Evolutionary conservation across 2,888 invertebrate genomes (phyloP), one percentile per base, ranked within the genome.

Genomic region (Hylaea fasciaria): DNA sequence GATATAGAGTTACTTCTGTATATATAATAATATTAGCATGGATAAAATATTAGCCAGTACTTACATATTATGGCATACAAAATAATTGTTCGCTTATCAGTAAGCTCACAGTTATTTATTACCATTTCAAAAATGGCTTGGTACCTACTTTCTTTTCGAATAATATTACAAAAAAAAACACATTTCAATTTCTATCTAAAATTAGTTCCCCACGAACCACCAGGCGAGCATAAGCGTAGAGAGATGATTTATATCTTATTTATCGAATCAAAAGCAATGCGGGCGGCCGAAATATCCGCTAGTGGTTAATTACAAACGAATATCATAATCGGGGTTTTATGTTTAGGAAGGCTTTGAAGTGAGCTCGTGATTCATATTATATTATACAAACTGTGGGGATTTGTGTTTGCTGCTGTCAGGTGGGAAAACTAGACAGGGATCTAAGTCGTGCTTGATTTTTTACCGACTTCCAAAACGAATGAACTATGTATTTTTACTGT

Each of bases 241-340:
- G 62, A 63, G 57, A 64, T 78, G 77, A 77, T 80, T 80, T 78
- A 76, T 69, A 64, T 69, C 73, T 72, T 73, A 71, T 71, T 71
- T 70, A 68, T 64, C 65, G 64, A 60, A 69, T 71, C 69, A 69
- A 71, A 71, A 61, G 66, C 69, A 67, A 74, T 68, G 71, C 69
- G 68, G 63, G 62, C 69, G 71, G 67, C 63, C 62, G 58, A 49
- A 58, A 68, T 68, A 68, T 70, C 66, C 56, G 58, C 63, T 62
- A 68, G 64, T 69, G 70, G 74, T 73, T 74, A 74, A 76, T 79
- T 76, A 70, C 72, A 65, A 69, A 71, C 65, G 76, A 77, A 77
- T 74, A 79, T 77, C 77, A 79, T 76, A 79, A 78, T 76, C 71
- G 61, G 59, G 62, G 59, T 56, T 49, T 60, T 59, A 65, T 53